Conservation (phyloP, 2,888 invertebrate species). For the Drosophila nigricruria region DNA sequence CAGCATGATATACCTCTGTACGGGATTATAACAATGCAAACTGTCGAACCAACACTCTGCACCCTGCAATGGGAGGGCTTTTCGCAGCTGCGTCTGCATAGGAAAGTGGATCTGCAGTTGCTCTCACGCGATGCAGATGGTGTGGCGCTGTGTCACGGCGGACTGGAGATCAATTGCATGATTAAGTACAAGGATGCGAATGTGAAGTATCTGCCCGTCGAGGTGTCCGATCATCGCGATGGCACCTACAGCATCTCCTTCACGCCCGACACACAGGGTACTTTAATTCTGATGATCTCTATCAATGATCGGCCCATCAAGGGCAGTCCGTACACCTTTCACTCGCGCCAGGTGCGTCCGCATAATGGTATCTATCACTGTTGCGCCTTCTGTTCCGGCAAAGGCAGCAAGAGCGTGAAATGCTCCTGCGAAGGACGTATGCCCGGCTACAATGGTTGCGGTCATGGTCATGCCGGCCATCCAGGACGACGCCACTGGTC, state of each 20-base stretch:
- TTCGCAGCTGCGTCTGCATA: constrained; percentile 87
- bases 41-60: constrained; percentile 88
- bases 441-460: constrained; percentile 92
- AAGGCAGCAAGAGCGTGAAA: constrained; percentile 88
- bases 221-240: constrained; percentile 88
- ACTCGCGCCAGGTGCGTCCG: constrained; percentile 88
- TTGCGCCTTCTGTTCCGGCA: constrained; percentile 93
- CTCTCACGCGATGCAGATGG: constrained; percentile 88
- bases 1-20: constrained; percentile 86
- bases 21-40: constrained; percentile 88
- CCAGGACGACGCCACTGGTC: constrained; percentile 93
- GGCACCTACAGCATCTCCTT: constrained; percentile 88
- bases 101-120: constrained; percentile 87
- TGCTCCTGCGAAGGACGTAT: constrained; percentile 91
- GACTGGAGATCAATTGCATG: constrained; percentile 87
- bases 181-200: constrained; percentile 87
- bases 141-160: constrained; percentile 89
- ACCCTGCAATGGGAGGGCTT: constrained; percentile 86
- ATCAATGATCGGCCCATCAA: constrained; percentile 89
- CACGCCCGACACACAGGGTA: constrained; percentile 88
- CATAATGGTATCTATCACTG: constrained; percentile 92
- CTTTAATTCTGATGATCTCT: constrained; percentile 87
- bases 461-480: constrained; percentile 93
- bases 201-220: constrained; percentile 85
- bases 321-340: constrained; percentile 89